These are phyloP conservation scores for Mustela nigripes DNA, from an alignment of 2,113 vertebrate genomes.

Conservation along the genomic window DNA sequence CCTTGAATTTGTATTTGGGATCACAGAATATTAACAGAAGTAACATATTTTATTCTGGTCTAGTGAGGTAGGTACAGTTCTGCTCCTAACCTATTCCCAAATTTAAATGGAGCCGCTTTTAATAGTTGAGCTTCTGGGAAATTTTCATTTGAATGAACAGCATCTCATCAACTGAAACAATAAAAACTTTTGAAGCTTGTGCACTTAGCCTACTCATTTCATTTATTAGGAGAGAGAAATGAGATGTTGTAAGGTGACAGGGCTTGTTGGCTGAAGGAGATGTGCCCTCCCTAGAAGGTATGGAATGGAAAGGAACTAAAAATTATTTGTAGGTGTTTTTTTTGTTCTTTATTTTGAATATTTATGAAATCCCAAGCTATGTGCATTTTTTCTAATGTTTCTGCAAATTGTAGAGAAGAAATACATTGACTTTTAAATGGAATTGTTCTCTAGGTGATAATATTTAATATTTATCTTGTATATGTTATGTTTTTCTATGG, in stretches of 20 bases:
- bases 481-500: background rate
- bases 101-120: background rate
- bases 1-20: background rate
- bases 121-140: background rate
- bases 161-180: background rate
- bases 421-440: background rate
- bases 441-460: background rate
- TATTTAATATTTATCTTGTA: slow-evolving; percentile 22
- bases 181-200: background rate
- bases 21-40: background rate
- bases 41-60: background rate
- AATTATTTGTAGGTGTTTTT: background rate
- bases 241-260: background rate
- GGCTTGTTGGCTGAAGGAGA: background rate
- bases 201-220: background rate
- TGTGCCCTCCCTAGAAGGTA: background rate
- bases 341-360: background rate
- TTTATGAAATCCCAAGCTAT: background rate
- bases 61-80: background rate
- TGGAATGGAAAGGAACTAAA: background rate
- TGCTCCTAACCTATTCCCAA: background rate
- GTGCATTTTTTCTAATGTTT: background rate
- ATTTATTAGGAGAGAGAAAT: background rate
- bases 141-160: slow-evolving; percentile 14
- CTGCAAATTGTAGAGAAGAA: background rate